Conservation (phyloP, 1,140 invertebrate genomes). For the Lepidostoma basale region DNA sequence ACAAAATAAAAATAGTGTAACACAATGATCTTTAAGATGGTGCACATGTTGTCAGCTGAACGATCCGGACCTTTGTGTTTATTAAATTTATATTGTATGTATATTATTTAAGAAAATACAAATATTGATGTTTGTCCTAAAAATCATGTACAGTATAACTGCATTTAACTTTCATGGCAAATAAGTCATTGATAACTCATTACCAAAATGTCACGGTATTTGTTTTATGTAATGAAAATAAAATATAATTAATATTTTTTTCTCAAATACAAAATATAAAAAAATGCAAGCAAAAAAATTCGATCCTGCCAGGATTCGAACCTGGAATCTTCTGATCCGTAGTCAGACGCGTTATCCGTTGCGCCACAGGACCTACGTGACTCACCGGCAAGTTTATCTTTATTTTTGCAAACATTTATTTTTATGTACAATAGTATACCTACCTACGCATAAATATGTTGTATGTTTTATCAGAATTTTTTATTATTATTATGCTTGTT, state of each 20-base stretch:
- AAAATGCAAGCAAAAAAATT: conserved; percentile 42
- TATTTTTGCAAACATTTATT: background rate
- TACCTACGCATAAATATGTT: too few relatives aligned
- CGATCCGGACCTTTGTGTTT: too few relatives aligned
- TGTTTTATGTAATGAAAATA: background rate
- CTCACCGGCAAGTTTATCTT: background rate
- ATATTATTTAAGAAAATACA: background rate
- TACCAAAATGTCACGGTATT: background rate
- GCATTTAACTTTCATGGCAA: background rate
- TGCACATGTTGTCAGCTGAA: too few relatives aligned
- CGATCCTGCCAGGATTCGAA: conserved; percentile 88
- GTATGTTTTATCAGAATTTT: too few relatives aligned
- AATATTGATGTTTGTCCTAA: background rate
- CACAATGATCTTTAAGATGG: too few relatives aligned
- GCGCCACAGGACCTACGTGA: conserved; percentile 77
- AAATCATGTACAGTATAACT: background rate
- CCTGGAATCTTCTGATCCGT: conserved; percentile 91
- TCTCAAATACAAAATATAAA: background rate
- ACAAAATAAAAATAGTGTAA: too few relatives aligned
- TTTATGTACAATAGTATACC: too few relatives aligned
- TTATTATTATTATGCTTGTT: too few relatives aligned
- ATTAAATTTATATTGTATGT: background rate
- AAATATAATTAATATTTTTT: background rate
- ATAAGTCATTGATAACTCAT: background rate
- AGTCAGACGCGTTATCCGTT: conserved; percentile 92